Evolutionary conservation across 2,113 vertebrate genomes (phyloP).

Genomic region (Butorides virescens): DNA sequence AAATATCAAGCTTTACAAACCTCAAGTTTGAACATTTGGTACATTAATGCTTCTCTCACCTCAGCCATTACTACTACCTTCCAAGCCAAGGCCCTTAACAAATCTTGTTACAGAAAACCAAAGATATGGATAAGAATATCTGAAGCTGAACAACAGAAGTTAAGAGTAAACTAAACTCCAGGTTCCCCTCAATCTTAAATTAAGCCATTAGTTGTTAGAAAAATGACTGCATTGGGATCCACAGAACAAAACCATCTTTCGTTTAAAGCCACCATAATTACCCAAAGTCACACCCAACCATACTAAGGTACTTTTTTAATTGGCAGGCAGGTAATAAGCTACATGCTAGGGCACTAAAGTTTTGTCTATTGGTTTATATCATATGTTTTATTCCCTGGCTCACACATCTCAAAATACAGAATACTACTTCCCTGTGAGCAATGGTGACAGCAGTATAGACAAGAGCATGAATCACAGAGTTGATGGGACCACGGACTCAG

Average conservation of each 20-base stretch:
- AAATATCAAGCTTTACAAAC: background rate
- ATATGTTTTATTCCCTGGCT: accelerated
- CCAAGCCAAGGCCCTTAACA: background rate
- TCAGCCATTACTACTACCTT: background rate
- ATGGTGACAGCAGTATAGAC: accelerated
- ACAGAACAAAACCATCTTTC: background rate
- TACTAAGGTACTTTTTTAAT: background rate
- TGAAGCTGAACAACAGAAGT: background rate
- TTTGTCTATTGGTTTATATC: background rate
- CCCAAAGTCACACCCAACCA: accelerated
- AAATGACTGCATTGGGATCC: background rate
- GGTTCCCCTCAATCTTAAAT: background rate
- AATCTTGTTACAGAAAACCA: background rate
- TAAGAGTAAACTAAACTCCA: background rate
- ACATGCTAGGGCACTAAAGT: background rate
- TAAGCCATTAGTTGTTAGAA: background rate
- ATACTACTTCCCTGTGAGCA: accelerated
- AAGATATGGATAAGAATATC: background rate
- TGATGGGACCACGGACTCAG: accelerated
- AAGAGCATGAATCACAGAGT: background rate
- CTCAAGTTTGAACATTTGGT: background rate
- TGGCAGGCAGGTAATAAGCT: background rate
- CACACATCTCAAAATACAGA: accelerated
- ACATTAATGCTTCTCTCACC: background rate
- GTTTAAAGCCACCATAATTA: background rate